phyloP scores from a whole-genome alignment of 2,797 vertebrate species.

The Emydoidea blandingii region DNA sequence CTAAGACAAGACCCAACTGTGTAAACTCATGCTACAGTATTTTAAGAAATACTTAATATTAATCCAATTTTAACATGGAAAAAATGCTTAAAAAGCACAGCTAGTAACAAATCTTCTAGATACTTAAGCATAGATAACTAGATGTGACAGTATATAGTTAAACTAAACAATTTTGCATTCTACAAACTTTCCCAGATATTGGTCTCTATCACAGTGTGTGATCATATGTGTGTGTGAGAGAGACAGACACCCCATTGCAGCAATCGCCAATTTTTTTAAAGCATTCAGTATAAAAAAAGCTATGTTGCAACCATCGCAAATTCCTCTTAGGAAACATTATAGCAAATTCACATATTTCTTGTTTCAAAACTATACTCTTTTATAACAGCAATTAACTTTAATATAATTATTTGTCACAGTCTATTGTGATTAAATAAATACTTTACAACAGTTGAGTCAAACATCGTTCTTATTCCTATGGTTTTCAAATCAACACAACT shows the following conservation, averaged over 20 bases:
- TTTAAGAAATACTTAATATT: neutral
- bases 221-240: neutral
- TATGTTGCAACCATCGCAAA: neutral
- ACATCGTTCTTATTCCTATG: slow-evolving; percentile 20
- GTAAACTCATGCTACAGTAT: fast-evolving
- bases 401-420: neutral
- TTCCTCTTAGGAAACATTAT: neutral
- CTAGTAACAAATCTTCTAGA: neutral
- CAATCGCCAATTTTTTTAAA: neutral
- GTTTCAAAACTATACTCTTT: neutral
- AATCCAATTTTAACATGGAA: neutral
- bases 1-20: neutral
- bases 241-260: neutral
- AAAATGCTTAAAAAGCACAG: neutral
- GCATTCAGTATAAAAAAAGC: neutral
- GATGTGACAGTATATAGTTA: fast-evolving
- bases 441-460: neutral
- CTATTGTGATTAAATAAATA: slow-evolving; percentile 33
- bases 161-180: neutral
- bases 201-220: neutral
- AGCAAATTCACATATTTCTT: neutral
- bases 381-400: neutral
- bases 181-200: neutral
- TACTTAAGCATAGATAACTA: neutral
- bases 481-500: slow-evolving; percentile 35